phyloP scores from a whole-genome alignment of 30 jellyfish, hydroid and myxozoan genomes.

The Aurelia coerulea region DNA sequence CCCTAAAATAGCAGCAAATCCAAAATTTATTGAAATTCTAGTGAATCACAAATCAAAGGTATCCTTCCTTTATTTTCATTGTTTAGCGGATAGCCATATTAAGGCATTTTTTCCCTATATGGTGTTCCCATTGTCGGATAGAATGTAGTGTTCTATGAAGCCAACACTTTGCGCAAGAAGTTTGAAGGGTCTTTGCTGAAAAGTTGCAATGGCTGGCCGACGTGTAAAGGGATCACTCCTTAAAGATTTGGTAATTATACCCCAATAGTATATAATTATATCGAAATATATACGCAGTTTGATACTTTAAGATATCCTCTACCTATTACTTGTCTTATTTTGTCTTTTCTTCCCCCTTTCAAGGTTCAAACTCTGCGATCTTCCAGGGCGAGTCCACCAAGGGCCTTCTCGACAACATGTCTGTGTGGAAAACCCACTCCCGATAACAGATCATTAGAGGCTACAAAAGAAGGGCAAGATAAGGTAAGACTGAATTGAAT shows the following conservation, averaged over 20 bases:
- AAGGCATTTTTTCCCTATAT: not conserved
- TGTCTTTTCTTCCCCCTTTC: not conserved
- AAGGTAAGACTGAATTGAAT: constrained; percentile 32
- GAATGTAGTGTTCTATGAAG: not conserved
- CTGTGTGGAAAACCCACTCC: constrained; percentile 58
- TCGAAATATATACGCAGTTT: not conserved
- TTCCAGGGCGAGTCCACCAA: not conserved
- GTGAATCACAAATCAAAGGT: not conserved
- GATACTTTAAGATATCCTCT: not conserved
- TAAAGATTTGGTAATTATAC: constrained; percentile 22
- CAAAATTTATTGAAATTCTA: not conserved
- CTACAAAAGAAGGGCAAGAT: constrained; percentile 75
- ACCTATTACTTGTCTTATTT: not conserved
- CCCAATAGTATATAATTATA: not conserved
- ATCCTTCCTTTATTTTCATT: not conserved
- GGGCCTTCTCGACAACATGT: constrained; percentile 53
- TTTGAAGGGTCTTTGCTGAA: not conserved
- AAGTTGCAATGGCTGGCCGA: constrained; percentile 1
- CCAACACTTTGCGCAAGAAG: not conserved
- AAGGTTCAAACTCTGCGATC: constrained; percentile 39
- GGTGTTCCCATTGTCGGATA: not conserved
- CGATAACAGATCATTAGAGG: not conserved
- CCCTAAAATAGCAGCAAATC: too few species aligned
- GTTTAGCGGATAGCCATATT: not conserved
- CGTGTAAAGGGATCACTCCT: not conserved